A percentile compares a stretch with the other conserved stretches of the same genome.
Evolutionary conservation across 64 coral and sea anemone genomes (phyloP).

Genomic region (Hydrozoanthus tunicans): DNA sequence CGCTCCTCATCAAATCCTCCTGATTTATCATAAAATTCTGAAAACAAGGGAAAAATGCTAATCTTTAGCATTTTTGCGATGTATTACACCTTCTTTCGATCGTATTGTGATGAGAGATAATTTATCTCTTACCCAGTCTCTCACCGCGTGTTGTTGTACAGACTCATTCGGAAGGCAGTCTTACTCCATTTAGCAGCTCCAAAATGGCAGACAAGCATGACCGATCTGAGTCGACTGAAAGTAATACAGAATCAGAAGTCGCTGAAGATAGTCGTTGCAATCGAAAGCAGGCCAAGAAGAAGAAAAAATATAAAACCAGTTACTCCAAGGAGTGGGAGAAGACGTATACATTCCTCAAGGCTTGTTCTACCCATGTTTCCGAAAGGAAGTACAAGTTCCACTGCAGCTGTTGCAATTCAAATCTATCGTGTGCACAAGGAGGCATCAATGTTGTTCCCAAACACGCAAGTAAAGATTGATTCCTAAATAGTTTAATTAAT

Average conservation of each 20-base stretch:
- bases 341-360: conserved; percentile 24
- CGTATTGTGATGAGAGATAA: too few species aligned
- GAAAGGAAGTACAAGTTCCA: conserved; percentile 67
- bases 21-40: too few species aligned
- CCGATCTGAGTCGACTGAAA: not conserved
- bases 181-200: conserved; percentile 32
- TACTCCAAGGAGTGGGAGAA: conserved; percentile 51
- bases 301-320: conserved; percentile 59
- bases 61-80: too few species aligned
- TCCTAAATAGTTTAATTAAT: not conserved
- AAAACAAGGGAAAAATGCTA: too few species aligned
- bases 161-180: conserved; percentile 50
- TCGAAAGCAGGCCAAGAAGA: conserved; percentile 30
- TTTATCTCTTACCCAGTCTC: too few species aligned
- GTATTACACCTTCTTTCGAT: too few species aligned
- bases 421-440: conserved; percentile 71
- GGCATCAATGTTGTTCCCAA: conserved; percentile 62
- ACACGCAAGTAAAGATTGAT: conserved; percentile 50
- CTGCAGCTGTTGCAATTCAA: conserved; percentile 65
- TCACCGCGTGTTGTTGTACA: not conserved
- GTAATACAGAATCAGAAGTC: not conserved
- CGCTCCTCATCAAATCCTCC: too few species aligned
- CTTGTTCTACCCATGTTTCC: conserved; percentile 59
- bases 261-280: not conserved
- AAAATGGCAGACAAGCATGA: conserved; percentile 33